Evolutionary conservation across 2,113 vertebrate genomes (phyloP).

Genomic region (Dasyurus viverrinus): DNA sequence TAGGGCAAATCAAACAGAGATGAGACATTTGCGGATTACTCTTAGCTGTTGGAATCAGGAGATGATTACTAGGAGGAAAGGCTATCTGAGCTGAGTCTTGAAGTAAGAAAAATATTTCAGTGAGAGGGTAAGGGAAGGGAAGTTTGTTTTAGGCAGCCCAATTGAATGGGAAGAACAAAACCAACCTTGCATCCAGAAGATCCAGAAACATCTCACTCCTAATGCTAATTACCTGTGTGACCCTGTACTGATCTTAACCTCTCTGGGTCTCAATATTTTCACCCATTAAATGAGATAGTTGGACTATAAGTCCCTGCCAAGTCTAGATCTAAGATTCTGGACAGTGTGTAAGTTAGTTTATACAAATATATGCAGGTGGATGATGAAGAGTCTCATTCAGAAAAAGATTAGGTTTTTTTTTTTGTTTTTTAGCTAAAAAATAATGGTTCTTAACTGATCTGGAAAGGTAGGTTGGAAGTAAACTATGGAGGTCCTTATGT

Average conservation of each 20-base stretch:
- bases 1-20: not conserved
- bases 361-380: not conserved
- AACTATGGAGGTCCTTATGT: not conserved
- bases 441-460: not conserved
- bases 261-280: not conserved
- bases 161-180: not conserved
- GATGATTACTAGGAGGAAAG: not conserved
- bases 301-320: not conserved
- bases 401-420: not conserved
- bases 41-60: not conserved
- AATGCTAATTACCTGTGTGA: not conserved
- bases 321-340: not conserved
- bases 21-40: not conserved
- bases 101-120: not conserved
- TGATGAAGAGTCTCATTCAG: not conserved
- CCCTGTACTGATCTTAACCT: not conserved
- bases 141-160: not conserved
- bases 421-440: not conserved
- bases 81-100: not conserved
- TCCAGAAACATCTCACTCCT: not conserved
- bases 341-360: not conserved
- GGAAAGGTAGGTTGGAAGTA: not conserved
- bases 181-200: not conserved
- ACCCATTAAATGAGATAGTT: not conserved
- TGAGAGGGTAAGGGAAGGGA: not conserved